Conservation (phyloP, 92 coral and sea anemone species). For the Scolanthus callimorphus region DNA sequence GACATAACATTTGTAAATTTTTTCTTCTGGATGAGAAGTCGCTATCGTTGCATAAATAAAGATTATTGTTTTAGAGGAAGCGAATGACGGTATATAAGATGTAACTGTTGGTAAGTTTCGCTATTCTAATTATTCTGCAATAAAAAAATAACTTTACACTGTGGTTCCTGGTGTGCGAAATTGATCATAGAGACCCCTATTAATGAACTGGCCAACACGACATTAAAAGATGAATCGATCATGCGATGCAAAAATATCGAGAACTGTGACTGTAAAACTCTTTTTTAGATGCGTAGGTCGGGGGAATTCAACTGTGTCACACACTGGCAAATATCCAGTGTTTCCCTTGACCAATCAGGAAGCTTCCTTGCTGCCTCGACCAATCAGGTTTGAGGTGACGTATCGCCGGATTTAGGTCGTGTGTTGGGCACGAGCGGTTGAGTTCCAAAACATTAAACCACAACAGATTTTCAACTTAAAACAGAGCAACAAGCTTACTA, state of each 20-base stretch:
- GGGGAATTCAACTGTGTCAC: not conserved
- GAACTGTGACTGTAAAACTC: not conserved
- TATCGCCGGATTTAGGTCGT: not conserved
- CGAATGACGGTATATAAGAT: too few relatives aligned
- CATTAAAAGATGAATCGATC: not conserved
- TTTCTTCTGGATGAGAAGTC: not conserved
- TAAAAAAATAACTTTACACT: too few relatives aligned
- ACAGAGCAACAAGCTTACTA: not conserved
- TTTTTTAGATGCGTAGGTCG: not conserved
- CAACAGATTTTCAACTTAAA: not conserved
- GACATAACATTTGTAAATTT: too few relatives aligned
- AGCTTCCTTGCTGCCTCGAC: not conserved
- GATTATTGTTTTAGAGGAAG: too few relatives aligned
- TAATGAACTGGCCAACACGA: not conserved
- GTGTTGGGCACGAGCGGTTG: slow-evolving; percentile 3
- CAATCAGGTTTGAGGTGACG: not conserved
- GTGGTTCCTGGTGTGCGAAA: not conserved
- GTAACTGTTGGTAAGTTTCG: too few relatives aligned
- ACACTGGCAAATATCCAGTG: slow-evolving; percentile 3
- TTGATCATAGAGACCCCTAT: not conserved
- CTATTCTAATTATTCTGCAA: too few relatives aligned
- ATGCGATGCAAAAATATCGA: not conserved
- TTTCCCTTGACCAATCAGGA: not conserved
- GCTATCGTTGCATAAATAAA: not conserved
- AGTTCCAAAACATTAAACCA: not conserved